phyloP scores from a whole-genome alignment of 2,888 invertebrate species.

The Xestia xanthographa region DNA sequence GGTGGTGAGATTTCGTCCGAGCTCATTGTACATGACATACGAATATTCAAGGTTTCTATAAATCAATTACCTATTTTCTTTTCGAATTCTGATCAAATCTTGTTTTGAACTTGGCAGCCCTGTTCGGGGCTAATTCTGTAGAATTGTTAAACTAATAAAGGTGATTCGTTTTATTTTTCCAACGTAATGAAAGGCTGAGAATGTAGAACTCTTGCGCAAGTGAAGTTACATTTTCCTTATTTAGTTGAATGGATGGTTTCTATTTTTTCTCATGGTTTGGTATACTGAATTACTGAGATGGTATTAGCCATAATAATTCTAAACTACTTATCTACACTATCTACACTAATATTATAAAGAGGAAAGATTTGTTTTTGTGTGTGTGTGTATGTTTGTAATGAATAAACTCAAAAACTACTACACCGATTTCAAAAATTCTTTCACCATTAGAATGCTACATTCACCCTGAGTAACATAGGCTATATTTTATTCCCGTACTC shows the following conservation, averaged over 20 bases:
- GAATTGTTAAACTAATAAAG: constrained; percentile 53
- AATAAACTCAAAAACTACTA: no score
- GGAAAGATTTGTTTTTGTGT: no score
- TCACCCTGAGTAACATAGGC: no score
- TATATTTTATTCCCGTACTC: no score
- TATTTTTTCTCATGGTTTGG: neutral
- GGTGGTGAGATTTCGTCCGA: no score
- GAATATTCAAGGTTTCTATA: neutral
- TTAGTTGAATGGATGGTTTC: constrained; percentile 1
- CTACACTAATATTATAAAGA: no score
- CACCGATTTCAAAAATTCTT: no score
- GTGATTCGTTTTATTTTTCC: constrained; percentile 27
- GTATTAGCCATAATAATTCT: no score
- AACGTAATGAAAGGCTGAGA: constrained; percentile 28
- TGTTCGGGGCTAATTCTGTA: constrained; percentile 39
- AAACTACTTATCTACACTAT: no score
- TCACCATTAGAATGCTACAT: no score
- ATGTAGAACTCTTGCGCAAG: constrained; percentile 31
- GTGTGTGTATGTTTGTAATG: no score
- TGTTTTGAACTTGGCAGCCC: constrained; percentile 34
- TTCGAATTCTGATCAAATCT: neutral
- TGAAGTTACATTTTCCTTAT: constrained; percentile 34
- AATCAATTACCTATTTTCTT: neutral
- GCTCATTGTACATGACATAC: no score
- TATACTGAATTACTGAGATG: neutral